Base-by-base conservation (phyloP, 2,888 invertebrate genomes). In the Eulithis testata region DNA sequence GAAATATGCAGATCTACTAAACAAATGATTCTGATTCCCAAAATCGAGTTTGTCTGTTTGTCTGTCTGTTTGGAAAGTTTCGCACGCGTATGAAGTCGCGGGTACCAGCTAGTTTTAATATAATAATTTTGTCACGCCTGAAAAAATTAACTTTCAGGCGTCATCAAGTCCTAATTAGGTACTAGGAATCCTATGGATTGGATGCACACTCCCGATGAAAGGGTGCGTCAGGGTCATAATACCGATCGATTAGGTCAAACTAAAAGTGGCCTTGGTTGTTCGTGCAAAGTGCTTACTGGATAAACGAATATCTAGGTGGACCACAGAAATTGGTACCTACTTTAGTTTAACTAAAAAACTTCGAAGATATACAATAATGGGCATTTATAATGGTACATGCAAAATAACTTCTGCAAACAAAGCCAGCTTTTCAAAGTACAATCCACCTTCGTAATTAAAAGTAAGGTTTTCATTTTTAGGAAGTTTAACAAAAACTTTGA, bases 241-340 rank as follows among this genome's bases (percentile, higher is more conserved):
- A 68, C 71, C 82, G 84, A 89, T 90, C 89, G 86, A 89, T 89
- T 74, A 81, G 83, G 82, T 83, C 80, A 81, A 83, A 81, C 80
- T 77, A 71, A 76, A 74, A 73, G 71, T 78, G 82, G 84, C 85
- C 86, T 87, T 86, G 85, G 55, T 52, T 56, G 49, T 57, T 63
- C 60, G 52, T 56, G 57, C 50, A 59, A 66, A 43, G 58, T 56
- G 56, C 62, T 55, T 60, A 59, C 63, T 60, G 43, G 63, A 60
- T 40, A 60, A 44, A 57, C 56, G 47, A 63, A 53, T 63, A 52
- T 21, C 47, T 57, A 60, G 40, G 47, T 56, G 40, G 36, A 53
- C n/a, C 12, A 4, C 36, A 49, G 36, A 21, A 40, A 55, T 49
- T 37, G n/a, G 37, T 0, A 55, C 21, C n/a, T 55, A 31, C 47